Base-by-base conservation (phyloP, 35 echinoderm and acorn worm species). In the Lytechinus pictus region DNA sequence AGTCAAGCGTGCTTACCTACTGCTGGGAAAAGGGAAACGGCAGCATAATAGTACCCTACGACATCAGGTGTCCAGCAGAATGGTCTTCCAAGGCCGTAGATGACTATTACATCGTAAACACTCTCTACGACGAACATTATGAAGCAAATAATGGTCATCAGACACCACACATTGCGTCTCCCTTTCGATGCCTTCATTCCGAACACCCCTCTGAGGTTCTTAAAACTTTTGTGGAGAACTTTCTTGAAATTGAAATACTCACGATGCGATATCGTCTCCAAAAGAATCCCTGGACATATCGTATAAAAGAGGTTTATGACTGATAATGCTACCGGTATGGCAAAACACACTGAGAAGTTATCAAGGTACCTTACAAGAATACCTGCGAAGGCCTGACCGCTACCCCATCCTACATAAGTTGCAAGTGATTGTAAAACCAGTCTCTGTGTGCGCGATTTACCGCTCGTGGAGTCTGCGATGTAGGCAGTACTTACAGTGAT, bases 31-130 rank as follows among this genome's bases (percentile, higher is more conserved):
- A 89, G 72, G 53, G 88, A 52, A 10, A 88, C 93, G 71, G 87
- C 94, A 21, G 93, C 94, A 54, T 52, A 71, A 57, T 94, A 96
- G 79, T 86, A 54, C 2, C 96, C 94, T 24, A 94, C 92, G 28
- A 55, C 54, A 27, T n/a, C 54, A 10, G 96, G 86, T 55, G 93
- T 89, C 96, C 96, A 96, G 60, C 96, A 96, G 53, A 96, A 96
- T 57, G 96, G 96, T 33, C 57, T 86, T 53, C 92, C 93, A 13
- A 96, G 92, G 52, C 96, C 96, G 91, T 94, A 94, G 24, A 96
- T 96, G 54, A 57, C 89, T 54, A 94, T 66, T 13, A 94, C 86
- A 60, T 44, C 92, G 27, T 33, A 54, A 28, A 53, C 14, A 14
- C 92, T 72, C 87, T 96, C 96, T 44, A 21, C 56, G 19, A 96